A percentile compares a stretch with the other conserved stretches of the same genome.
These are phyloP conservation scores for Cydia splendana DNA, from an alignment of 1,140 invertebrate genomes.

Conservation along the genomic window DNA sequence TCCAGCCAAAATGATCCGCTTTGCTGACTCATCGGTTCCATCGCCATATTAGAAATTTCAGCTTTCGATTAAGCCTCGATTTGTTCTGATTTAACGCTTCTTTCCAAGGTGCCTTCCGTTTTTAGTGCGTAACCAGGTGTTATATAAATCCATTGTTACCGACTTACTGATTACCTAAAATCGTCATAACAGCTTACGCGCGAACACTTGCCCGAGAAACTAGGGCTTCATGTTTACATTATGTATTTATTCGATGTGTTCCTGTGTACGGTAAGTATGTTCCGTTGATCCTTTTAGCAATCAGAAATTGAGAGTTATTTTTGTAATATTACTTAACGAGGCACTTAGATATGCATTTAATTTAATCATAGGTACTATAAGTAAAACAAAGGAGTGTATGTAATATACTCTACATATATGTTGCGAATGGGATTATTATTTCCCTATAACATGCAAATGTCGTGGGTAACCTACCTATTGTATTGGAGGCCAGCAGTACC, in stretches of 20 bases:
- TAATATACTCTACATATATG: no score
- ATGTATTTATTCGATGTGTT: slow-evolving; percentile 29
- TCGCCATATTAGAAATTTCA: slow-evolving; percentile 15
- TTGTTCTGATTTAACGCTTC: slow-evolving; percentile 50
- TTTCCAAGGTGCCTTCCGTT: slow-evolving; percentile 52
- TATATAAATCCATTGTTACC: slow-evolving; percentile 63
- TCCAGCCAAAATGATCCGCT: slow-evolving; percentile 2
- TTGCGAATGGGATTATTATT: no score
- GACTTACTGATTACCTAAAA: slow-evolving; percentile 37
- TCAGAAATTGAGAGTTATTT: no score
- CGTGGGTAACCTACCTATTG: no score
- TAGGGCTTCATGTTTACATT: slow-evolving; percentile 29
- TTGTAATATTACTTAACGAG: no score
- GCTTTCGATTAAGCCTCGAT: slow-evolving; percentile 2
- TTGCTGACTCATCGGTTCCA: slow-evolving; percentile 13
- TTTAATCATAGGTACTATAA: no score
- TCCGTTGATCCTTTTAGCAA: no score
- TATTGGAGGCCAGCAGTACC: no score
- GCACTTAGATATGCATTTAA: no score
- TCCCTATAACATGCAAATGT: no score
- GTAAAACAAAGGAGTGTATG: no score
- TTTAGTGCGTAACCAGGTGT: slow-evolving; percentile 51
- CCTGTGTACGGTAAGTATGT: no score
- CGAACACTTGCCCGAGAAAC: slow-evolving; percentile 34
- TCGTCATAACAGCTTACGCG: slow-evolving; percentile 49